Evolutionary conservation across 2,113 vertebrate species (phyloP), one percentile per base, ranked within the genome.

Genomic region (Lynx canadensis): DNA sequence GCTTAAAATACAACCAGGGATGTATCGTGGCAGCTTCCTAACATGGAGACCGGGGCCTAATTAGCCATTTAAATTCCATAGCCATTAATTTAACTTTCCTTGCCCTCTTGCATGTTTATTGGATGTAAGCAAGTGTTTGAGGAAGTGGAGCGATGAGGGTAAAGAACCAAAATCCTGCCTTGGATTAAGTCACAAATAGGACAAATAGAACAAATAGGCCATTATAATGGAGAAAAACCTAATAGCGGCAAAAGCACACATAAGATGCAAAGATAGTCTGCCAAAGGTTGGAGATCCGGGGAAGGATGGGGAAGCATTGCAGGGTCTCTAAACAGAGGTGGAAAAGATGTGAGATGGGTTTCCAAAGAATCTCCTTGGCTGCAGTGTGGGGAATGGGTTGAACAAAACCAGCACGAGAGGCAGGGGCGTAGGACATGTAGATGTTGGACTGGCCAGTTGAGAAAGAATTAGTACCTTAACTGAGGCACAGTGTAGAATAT

Each of bases 351-450:
- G 16, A 96, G 25, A 36, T 50, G 3, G 0, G 10, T 92, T 94
- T 73, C n/a, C 52, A 55, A 94, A 79, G 73, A 38, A 2, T 68
- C 13, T 29, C 60, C 73, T 50, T 69, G 68, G 48, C 25, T 83
- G 2, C 31, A 13, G 0, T 48, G 10, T 31, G 3, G 38, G 45
- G 33, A 84, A 27, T 41, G 29, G 12, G 69, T n/a, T 74, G 27
- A 87, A 36, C 16, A 33, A 68, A 92, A 63, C 60, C 74, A 92
- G 4, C n/a, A 36, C 5, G 14, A 45, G 29, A 45, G 19, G 21
- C 16, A 45, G 57, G 38, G 4, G 21, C 4, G 23, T 63, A 33
- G 0, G 0, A n/a, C 10, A 15, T 13, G 4, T 66, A 18, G 14
- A 21, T 73, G 5, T 27, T 45, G 27, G 25, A 79, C 36, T 76